A percentile compares a stretch with the other conserved stretches of the same genome.
phyloP scores from a whole-genome alignment of 2,797 vertebrate genomes.

The Pangasius sanitwongsei region DNA sequence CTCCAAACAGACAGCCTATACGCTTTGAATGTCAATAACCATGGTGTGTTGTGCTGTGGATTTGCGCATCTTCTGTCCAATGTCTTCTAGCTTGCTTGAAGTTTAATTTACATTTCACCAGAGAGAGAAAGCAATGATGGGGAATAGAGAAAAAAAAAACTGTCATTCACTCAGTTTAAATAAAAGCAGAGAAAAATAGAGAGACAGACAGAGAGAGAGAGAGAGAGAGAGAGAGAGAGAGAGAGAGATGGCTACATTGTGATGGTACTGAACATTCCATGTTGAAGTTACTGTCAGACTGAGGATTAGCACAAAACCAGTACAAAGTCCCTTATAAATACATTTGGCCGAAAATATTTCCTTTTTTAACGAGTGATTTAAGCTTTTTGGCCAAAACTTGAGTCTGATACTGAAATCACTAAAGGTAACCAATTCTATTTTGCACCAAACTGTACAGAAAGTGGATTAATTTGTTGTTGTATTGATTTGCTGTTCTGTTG shows the following conservation, averaged over 20 bases:
- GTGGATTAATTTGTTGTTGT: not conserved
- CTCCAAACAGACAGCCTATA: not conserved
- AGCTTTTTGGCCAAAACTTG: not conserved
- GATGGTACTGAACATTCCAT: conserved; percentile 33
- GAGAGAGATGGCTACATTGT: conserved; percentile 20
- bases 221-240: not conserved
- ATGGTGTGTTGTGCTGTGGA: not conserved
- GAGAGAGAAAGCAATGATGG: conserved; percentile 13
- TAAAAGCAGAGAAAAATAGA: conserved; percentile 10
- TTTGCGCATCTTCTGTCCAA: not conserved
- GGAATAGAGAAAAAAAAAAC: not conserved
- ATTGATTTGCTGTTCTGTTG: conserved; percentile 9
- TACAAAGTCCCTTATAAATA: not conserved
- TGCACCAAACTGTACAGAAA: not conserved
- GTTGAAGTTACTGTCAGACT: conserved; percentile 18
- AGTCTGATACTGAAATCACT: not conserved
- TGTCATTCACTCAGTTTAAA: conserved; percentile 22
- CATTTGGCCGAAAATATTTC: not conserved
- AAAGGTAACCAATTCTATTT: not conserved
- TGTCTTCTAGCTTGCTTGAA: conserved; percentile 1
- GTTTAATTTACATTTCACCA: conserved; percentile 37
- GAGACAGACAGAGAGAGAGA: not conserved
- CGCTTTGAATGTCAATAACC: not conserved
- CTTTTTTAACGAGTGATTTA: not conserved
- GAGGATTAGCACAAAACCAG: conserved; percentile 5